Percentiles rank a stretch among this genome's conserved stretches.
Conservation (phyloP, 2,888 invertebrate species). For the Nomada fucata region DNA sequence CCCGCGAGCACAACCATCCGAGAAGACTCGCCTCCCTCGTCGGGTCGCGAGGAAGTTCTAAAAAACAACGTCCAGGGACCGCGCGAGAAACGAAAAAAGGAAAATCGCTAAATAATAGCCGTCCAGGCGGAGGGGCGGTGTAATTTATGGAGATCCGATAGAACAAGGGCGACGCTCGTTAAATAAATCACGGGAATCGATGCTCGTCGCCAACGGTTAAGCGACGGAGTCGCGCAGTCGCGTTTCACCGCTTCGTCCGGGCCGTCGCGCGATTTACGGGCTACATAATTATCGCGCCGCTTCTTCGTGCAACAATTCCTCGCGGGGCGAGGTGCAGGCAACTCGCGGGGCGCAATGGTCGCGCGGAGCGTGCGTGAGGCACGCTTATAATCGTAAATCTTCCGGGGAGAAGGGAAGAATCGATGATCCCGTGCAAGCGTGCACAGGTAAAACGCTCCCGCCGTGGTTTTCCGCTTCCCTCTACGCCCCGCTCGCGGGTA, state of each 20-base stretch:
- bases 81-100: background rate
- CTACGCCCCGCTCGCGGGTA: slow-evolving; percentile 5
- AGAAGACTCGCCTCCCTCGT: too few relatives aligned
- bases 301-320: slow-evolving; percentile 22
- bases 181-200: slow-evolving; percentile 39
- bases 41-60: background rate
- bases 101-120: slow-evolving; percentile 30
- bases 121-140: background rate
- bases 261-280: slow-evolving; percentile 20
- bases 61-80: background rate
- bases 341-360: slow-evolving; percentile 51
- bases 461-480: slow-evolving; percentile 22
- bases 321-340: background rate
- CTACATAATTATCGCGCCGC: slow-evolving; percentile 27
- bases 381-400: slow-evolving; percentile 66
- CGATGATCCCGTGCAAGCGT: slow-evolving; percentile 46
- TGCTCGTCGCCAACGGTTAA: slow-evolving; percentile 33
- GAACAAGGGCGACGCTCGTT: slow-evolving; percentile 32
- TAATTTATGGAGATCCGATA: slow-evolving; percentile 31
- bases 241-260: background rate
- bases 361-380: slow-evolving; percentile 52
- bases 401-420: slow-evolving; percentile 42
- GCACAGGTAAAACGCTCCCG: slow-evolving; percentile 18
- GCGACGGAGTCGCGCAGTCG: slow-evolving; percentile 34
- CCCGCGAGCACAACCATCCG: too few relatives aligned